Base-by-base conservation (phyloP, 2,888 invertebrate genomes). In the Halocaridina rubra region DNA sequence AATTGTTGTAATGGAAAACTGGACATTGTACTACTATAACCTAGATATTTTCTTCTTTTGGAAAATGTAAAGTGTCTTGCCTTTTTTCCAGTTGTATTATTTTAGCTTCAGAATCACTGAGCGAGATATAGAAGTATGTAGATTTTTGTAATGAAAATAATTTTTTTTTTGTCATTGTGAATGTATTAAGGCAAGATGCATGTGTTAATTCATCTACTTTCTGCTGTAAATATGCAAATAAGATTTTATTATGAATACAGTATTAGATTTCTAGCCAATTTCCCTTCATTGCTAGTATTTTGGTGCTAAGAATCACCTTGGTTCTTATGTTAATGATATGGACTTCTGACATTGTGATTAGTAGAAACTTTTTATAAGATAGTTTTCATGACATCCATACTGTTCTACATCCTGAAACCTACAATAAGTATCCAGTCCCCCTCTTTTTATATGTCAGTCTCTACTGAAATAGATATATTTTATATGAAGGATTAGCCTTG, bases 211-310 rank as follows among this genome's bases (percentile, higher is more conserved):
- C 19, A 19, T 53, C 19, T 53, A 74, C n/a, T 74, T 74, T 71
- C 61, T 81, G 80, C 80, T 81, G 80, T 81, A 81, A 24, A 80
- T 80, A 81, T 81, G 64, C 64, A 53, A 53, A 53, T 53, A 19
- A 53, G 53, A 53, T 53, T 53, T 19, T 53, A 53, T 53, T 5
- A 19, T n/a, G n/a, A n/a, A n/a, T n/a, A n/a, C n/a, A n/a, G n/a
- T n/a, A n/a, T n/a, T n/a, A n/a, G n/a, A n/a, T n/a, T n/a, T n/a
- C n/a, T n/a, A n/a, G n/a, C n/a, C n/a, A 59, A 59, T 22, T 59
- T 59, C 59, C 59, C 59, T 22, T 59, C 19, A 13, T 22, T 22
- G n/a, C 19, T 22, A 59, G n/a, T 16, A 10, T n/a, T 67, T 67
- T n/a, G n/a, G 53, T 53, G 53, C 16, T n/a, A 4, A n/a, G 53